Evolutionary conservation across 2,113 vertebrate genomes (phyloP), one percentile per base, ranked within the genome.

Genomic region (Dicrurus megarhynchus): DNA sequence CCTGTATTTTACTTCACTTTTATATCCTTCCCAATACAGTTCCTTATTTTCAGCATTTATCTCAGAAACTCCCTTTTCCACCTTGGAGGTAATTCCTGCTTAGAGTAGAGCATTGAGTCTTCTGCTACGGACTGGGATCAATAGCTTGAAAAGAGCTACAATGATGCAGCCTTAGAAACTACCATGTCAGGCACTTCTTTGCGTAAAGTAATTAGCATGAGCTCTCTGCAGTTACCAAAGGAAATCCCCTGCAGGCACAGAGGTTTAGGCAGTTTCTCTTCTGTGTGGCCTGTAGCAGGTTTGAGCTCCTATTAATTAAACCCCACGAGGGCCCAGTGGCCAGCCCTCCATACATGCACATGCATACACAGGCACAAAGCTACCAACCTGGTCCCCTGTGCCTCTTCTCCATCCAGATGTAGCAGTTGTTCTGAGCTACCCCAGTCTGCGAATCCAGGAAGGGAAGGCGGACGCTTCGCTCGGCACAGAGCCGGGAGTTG

Each of bases 351-450:
- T 37, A 55, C 75, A 65, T 10, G 41, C 76, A 81, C 64, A n/a
- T 2, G 33, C 79, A 79, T 4, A 64, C 55, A 47, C 52, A 84
- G 86, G 60, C 73, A 75, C 68, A 82, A 42, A 0, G 0, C 61
- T 39, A 83, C 98, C 92, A 92, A 99, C 99, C 99, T 95, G 99
- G 99, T 89, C 99, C 99, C 73, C 99, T 98, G 91, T 99, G 99
- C 96, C 99, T 98, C 89, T 99, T 99, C 93, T 99, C 99, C 99
- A 99, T 99, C 99, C 99, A 99, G 97, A 99, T 99, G 98, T 99
- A 99, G 98, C 99, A 99, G 98, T 99, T 99, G 98, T 99, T 99
- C 97, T 99, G 99, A 79, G 99, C 99, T 33, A 99, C 99, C 6
- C 99, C 99, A 1, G 99, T 99, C 28, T 99, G 99, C 0, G 99